Evolutionary conservation across 2,797 vertebrate species (phyloP).

Genomic region (Sparus aurata): DNA sequence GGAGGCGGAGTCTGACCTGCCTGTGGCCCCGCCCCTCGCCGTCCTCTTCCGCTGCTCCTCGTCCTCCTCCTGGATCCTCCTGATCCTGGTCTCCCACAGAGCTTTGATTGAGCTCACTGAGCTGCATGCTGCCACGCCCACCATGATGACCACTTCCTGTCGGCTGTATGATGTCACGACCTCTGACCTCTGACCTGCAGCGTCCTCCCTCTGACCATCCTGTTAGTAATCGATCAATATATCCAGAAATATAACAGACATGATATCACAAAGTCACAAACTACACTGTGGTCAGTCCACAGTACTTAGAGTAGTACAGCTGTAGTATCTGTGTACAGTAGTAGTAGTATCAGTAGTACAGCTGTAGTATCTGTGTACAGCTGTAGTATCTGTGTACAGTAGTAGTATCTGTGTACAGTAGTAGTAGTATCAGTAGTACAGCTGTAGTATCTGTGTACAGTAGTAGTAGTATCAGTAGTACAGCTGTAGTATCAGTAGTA

Average conservation of each 20-base stretch:
- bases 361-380: too few relatives aligned
- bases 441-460: too few relatives aligned
- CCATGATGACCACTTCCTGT: constrained; percentile 81
- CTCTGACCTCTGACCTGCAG: constrained; percentile 41
- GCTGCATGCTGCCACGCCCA: constrained; percentile 82
- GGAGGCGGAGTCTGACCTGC: constrained; percentile 56
- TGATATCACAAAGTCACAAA: too few relatives aligned
- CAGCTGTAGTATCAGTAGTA: too few relatives aligned
- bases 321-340: background rate
- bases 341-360: too few relatives aligned
- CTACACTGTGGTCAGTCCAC: too few relatives aligned
- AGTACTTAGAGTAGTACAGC: background rate
- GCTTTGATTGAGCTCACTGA: constrained; percentile 90
- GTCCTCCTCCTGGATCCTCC: constrained; percentile 81
- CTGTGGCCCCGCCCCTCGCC: background rate
- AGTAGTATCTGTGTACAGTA: too few relatives aligned
- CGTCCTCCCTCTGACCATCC: background rate
- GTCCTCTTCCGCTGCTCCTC: constrained; percentile 74
- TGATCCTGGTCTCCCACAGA: constrained; percentile 94
- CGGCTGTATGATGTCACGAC: constrained; percentile 43
- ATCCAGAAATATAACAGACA: too few relatives aligned
- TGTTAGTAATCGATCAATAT: background rate
- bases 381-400: too few relatives aligned
- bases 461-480: too few relatives aligned
- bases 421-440: too few relatives aligned